Evolutionary conservation across 2,797 vertebrate genomes (phyloP), one percentile per base, ranked within the genome.

Genomic region (Hippopotamyrus pictus): DNA sequence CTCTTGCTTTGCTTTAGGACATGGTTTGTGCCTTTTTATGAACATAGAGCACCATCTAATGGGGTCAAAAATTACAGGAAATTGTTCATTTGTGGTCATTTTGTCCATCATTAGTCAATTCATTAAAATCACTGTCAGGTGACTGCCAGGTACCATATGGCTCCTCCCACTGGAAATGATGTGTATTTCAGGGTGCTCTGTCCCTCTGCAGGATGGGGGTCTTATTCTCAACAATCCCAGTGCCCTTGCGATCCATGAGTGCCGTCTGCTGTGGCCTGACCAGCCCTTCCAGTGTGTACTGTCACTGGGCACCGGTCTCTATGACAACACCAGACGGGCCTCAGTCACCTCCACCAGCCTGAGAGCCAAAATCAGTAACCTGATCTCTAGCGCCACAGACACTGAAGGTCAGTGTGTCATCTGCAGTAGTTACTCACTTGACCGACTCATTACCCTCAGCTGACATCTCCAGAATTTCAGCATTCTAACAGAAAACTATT

Each of bases 371-470:
- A 95, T 97, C 92, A 95, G 92, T 93, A 95, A 93, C 93, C 91
- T 97, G 22, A 95, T 97, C 90, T 89, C 94, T 93, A 96, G 95
- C 1, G 95, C 96, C 86, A 97, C 96, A 0, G 95, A 96, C 92
- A 97, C 96, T 0, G 96, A 96, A 89, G 96, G 95, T 92, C 7
- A 87, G 92, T 19, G 4, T 53, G 29, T 53, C 33, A 41, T 19
- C 7, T 57, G 65, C 65, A 73, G 29, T 14, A 33, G 65, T 73
- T 14, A 73, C 62, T 69, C 11, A 33, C 1, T 3, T 65, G 22
- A 65, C 59, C 1, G 25, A 9, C 9, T 29, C 57, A 25, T 62
- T 62, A 25, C 57, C 57, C n/a, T 22, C 7, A 3, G 9, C 25
- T 29, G 25, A 65, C 25, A 65, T 29, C 57, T 62, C 3, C 22